Percentiles rank a stretch among this genome's conserved stretches.
phyloP scores from a whole-genome alignment of 2,888 invertebrate genomes.

The Eurytoma adleriae region DNA sequence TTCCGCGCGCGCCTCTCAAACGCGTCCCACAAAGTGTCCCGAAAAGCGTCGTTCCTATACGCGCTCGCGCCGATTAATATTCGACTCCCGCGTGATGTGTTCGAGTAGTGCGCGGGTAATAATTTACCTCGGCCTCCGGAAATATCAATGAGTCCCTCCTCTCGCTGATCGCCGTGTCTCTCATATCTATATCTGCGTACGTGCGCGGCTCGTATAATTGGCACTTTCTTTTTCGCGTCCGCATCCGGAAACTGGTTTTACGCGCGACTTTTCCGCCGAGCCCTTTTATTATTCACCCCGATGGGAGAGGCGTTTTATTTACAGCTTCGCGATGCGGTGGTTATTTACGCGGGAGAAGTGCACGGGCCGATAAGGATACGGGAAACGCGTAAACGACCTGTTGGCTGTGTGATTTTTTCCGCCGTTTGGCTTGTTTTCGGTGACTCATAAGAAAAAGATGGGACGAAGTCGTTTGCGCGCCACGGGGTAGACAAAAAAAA shows the following conservation, averaged over 20 bases:
- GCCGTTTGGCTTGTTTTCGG: slow-evolving; percentile 20
- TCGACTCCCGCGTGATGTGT: slow-evolving; percentile 19
- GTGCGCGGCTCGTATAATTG: background rate
- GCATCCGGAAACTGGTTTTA: slow-evolving; percentile 1
- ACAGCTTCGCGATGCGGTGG: slow-evolving; percentile 10
- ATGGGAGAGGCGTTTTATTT: slow-evolving; percentile 23
- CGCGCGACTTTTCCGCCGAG: background rate
- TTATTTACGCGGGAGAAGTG: slow-evolving; percentile 13
- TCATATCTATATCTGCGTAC: background rate
- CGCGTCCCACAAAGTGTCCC: slow-evolving; percentile 5
- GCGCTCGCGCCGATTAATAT: slow-evolving; percentile 40
- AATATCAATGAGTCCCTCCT: slow-evolving; percentile 33
- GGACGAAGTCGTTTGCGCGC: background rate
- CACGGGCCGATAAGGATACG: slow-evolving; percentile 33
- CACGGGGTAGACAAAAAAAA: background rate
- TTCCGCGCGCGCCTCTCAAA: slow-evolving; percentile 46
- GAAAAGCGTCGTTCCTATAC: slow-evolving; percentile 15
- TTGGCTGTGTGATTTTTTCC: background rate
- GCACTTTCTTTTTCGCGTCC: background rate
- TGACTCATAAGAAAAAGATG: background rate
- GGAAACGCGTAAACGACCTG: slow-evolving; percentile 39
- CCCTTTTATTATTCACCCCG: background rate
- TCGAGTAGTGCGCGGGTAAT: background rate
- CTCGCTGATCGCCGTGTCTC: slow-evolving; percentile 13
- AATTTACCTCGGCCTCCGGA: slow-evolving; percentile 44